Evolutionary conservation across 2,888 invertebrate genomes (phyloP).

Genomic region (Lydus trimaculatus): DNA sequence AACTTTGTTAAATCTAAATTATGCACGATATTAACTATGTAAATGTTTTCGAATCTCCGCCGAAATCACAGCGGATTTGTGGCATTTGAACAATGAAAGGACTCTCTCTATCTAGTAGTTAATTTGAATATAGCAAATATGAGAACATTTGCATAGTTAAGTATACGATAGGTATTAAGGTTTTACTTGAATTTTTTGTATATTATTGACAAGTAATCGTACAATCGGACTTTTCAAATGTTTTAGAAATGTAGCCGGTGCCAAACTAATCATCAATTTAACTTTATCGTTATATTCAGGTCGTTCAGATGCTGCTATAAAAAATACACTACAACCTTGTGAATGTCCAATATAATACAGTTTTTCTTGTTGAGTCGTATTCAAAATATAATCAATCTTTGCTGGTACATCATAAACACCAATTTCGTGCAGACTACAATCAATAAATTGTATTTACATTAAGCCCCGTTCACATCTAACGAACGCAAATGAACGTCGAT

Average conservation of each 20-base stretch:
- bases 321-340: constrained; percentile 74
- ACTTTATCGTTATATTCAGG: constrained; percentile 73
- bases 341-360: constrained; percentile 84
- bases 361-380: constrained; percentile 64
- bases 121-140: too few relatives aligned
- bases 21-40: too few relatives aligned
- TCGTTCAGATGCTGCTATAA: constrained; percentile 69
- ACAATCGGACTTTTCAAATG: constrained; percentile 62
- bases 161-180: too few relatives aligned
- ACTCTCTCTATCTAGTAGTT: too few relatives aligned
- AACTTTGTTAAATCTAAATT: too few relatives aligned
- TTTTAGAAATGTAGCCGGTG: constrained; percentile 70
- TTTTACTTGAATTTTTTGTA: constrained; percentile 54
- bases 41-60: too few relatives aligned
- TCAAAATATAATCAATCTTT: constrained; percentile 75
- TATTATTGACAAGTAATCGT: constrained; percentile 58
- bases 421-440: constrained; percentile 80
- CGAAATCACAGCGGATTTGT: too few relatives aligned
- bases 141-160: too few relatives aligned
- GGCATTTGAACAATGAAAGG: too few relatives aligned
- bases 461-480: too few relatives aligned
- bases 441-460: too few relatives aligned
- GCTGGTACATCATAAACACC: constrained; percentile 80
- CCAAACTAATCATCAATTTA: constrained; percentile 65
- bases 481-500: too few relatives aligned